A percentile compares a stretch with the other conserved stretches of the same genome.
phyloP scores from a whole-genome alignment of 2,797 vertebrate genomes.

The Sebastes wilsoni region DNA sequence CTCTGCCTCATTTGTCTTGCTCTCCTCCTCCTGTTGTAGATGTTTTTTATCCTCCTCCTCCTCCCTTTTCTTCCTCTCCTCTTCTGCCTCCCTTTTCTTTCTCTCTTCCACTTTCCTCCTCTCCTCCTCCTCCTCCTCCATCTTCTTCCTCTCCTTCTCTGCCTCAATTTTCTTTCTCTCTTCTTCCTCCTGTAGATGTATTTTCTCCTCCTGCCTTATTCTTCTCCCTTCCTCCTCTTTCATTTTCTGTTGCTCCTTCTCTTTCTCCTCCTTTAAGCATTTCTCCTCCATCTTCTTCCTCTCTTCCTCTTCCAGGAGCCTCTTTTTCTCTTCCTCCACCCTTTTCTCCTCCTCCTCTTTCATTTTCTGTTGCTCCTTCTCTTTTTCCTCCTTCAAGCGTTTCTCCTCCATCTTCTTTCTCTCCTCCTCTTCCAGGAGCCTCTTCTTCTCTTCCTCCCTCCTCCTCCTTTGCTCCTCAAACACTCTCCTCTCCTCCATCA shows the following conservation, averaged over 20 bases:
- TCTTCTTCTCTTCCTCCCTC: conserved; percentile 54
- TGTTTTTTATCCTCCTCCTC: not conserved
- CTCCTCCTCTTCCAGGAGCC: conserved; percentile 36
- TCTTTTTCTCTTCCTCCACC: not conserved
- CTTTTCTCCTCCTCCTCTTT: conserved; percentile 24
- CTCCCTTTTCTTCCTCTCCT: not conserved
- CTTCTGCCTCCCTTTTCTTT: not conserved
- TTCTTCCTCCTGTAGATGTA: no score
- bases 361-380: conserved; percentile 15
- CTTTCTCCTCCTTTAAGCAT: not conserved
- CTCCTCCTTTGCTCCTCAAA: conserved; percentile 44
- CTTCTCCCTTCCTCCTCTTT: conserved; percentile 7
- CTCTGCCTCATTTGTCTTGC: not conserved
- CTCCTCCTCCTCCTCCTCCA: not conserved
- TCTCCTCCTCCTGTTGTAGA: conserved; percentile 22
- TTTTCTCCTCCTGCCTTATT: not conserved
- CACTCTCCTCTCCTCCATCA: conserved; percentile 24
- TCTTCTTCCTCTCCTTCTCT: conserved; percentile 28
- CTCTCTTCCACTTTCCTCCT: not conserved
- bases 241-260: no score
- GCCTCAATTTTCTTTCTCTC: not conserved
- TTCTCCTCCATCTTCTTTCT: conserved; percentile 40
- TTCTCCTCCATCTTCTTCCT: not conserved
- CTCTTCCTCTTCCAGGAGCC: no score
- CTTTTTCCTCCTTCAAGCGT: conserved; percentile 16